Evolutionary conservation across 2,113 vertebrate genomes (phyloP).

Genomic region (Gallinago paraguaiae): DNA sequence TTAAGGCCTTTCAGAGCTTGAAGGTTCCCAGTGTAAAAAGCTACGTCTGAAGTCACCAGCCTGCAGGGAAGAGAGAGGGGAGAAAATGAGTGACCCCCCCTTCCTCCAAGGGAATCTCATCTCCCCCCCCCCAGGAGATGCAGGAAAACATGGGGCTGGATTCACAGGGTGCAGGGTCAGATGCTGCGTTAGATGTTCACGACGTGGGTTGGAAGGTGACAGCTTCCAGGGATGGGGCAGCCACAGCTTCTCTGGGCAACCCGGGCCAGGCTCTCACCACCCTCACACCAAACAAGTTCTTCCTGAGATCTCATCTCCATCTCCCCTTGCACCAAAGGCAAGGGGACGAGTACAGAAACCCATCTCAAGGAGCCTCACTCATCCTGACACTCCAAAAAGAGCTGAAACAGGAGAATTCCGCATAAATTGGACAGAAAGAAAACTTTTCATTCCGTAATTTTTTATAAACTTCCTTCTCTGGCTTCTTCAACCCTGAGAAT

Average conservation of each 20-base stretch:
- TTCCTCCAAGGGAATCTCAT: too few species aligned
- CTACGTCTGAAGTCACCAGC: conserved; percentile 94
- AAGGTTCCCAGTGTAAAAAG: conserved; percentile 96
- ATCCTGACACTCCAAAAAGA: background rate
- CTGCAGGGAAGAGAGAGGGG: conserved; percentile 66
- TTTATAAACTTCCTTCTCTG: background rate
- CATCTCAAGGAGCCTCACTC: background rate
- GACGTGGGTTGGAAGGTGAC: too few species aligned
- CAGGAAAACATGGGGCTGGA: background rate
- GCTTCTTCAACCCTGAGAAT: background rate
- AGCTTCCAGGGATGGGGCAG: too few species aligned
- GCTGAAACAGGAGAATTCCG: background rate
- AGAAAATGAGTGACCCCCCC: background rate
- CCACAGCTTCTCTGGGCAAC: too few species aligned
- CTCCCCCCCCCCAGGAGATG: background rate
- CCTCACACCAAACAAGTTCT: too few species aligned
- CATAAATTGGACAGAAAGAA: background rate
- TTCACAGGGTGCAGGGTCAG: fast-evolving
- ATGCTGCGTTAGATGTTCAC: fast-evolving
- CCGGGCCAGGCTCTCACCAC: too few species aligned
- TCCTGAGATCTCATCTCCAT: too few species aligned
- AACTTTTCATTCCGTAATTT: background rate
- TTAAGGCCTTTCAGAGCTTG: conserved; percentile 93
- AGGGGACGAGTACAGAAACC: background rate
- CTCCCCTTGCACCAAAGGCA: fast-evolving